phyloP scores from a whole-genome alignment of 2,888 invertebrate genomes.

The Tenthredo mesomela region DNA sequence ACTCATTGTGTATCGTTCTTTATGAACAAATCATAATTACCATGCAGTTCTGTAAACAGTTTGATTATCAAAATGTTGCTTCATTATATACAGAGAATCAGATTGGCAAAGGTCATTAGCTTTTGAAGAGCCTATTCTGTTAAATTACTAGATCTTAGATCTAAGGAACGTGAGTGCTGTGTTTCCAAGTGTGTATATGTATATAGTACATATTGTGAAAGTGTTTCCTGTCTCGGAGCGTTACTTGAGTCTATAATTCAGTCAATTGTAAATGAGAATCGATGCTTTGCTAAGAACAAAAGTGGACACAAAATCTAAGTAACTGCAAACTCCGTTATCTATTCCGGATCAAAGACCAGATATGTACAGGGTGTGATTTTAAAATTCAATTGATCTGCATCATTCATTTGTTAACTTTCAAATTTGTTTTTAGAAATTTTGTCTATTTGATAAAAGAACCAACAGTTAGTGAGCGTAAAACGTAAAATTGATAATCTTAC shows the following conservation, averaged over 20 bases:
- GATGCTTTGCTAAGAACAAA: not conserved
- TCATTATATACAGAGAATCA: not conserved
- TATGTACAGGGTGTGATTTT: not conserved
- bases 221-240: not conserved
- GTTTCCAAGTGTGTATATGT: not conserved
- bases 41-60: not conserved
- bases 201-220: not conserved
- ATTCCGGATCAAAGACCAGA: not conserved
- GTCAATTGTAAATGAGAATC: not conserved
- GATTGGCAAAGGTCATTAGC: not conserved
- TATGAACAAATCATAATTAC: not conserved
- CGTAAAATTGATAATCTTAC: not conserved
- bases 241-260: not conserved
- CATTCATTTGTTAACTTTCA: constrained; percentile 8
- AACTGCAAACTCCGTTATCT: not conserved
- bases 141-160: not conserved
- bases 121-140: not conserved
- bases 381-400: not conserved
- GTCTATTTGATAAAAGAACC: not conserved
- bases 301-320: not conserved
- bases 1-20: not conserved
- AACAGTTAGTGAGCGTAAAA: not conserved
- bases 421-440: not conserved
- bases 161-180: not conserved
- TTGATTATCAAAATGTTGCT: not conserved